phyloP scores from a whole-genome alignment of 2,888 invertebrate genomes.

The Amblyteles armatorius region DNA sequence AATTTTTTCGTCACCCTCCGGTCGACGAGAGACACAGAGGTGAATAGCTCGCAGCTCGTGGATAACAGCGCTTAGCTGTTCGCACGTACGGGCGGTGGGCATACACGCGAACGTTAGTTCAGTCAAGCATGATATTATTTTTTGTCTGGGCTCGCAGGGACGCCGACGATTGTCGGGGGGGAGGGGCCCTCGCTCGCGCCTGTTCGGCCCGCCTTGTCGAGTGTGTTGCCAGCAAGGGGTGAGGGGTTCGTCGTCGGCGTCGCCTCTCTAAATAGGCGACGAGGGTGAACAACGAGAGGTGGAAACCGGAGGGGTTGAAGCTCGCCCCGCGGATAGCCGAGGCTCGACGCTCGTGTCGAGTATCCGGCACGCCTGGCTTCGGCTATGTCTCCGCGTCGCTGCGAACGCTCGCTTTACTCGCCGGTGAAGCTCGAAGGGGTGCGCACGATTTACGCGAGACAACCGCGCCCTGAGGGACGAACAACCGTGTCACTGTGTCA shows the following conservation, averaged over 20 bases:
- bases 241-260: constrained; percentile 40
- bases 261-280: constrained; percentile 68
- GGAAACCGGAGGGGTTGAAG: constrained; percentile 54
- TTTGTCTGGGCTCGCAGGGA: constrained; percentile 70
- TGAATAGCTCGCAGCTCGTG: constrained; percentile 47
- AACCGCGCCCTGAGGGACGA: constrained; percentile 71
- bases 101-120: constrained; percentile 67
- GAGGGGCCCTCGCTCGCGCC: constrained; percentile 20
- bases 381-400: constrained; percentile 16
- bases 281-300: constrained; percentile 57
- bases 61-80: constrained; percentile 48
- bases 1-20: constrained; percentile 49
- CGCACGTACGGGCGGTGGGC: constrained; percentile 34
- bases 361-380: constrained; percentile 15
- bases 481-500: constrained; percentile 82
- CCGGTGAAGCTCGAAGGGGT: constrained; percentile 39
- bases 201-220: constrained; percentile 61
- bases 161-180: constrained; percentile 62
- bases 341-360: constrained; percentile 53
- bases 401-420: constrained; percentile 33
- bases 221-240: constrained; percentile 55
- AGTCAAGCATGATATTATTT: constrained; percentile 74
- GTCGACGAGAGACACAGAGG: constrained; percentile 10
- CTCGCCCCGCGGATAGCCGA: background rate
- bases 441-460: constrained; percentile 48